A percentile compares a stretch with the other conserved stretches of the same genome.
These are phyloP conservation scores for Torymus tubicola DNA, from an alignment of 2,888 invertebrate genomes.

Conservation along the genomic window DNA sequence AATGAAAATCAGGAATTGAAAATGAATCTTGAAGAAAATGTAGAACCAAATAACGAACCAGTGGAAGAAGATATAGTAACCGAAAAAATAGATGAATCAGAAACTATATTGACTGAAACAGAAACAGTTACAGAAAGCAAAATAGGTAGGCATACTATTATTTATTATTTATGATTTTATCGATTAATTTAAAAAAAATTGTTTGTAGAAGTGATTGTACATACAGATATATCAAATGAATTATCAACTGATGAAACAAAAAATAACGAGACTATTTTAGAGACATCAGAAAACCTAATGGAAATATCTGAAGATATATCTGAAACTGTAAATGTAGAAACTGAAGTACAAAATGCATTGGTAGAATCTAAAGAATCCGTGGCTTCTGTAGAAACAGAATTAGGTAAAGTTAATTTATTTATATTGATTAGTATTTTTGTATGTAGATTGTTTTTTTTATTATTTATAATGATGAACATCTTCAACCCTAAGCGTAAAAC, in stretches of 20 bases:
- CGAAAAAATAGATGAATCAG: constrained; percentile 73
- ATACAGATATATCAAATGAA: constrained; percentile 76
- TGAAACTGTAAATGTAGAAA: constrained; percentile 60
- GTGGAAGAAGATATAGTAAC: constrained; percentile 53
- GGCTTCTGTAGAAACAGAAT: constrained; percentile 68
- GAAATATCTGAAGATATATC: neutral
- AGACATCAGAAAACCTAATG: constrained; percentile 78
- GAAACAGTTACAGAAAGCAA: constrained; percentile 14
- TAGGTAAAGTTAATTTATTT: constrained; percentile 62
- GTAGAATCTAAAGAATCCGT: constrained; percentile 60
- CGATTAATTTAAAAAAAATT: constrained; percentile 24
- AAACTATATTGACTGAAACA: constrained; percentile 78
- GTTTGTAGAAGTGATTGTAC: too few relatives aligned
- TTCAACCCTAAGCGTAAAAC: too few relatives aligned
- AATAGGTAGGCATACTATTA: constrained; percentile 27
- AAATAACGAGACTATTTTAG: constrained; percentile 82
- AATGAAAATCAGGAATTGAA: constrained; percentile 18
- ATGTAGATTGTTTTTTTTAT: too few relatives aligned
- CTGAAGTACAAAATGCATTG: neutral
- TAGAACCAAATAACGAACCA: constrained; percentile 57
- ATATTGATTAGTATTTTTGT: too few relatives aligned
- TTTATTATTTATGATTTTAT: neutral
- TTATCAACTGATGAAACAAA: constrained; percentile 77
- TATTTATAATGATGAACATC: too few relatives aligned
- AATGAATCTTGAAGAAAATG: constrained; percentile 19